Base-by-base conservation (phyloP, 1,140 invertebrate genomes). In the Cyclargus thomasi region DNA sequence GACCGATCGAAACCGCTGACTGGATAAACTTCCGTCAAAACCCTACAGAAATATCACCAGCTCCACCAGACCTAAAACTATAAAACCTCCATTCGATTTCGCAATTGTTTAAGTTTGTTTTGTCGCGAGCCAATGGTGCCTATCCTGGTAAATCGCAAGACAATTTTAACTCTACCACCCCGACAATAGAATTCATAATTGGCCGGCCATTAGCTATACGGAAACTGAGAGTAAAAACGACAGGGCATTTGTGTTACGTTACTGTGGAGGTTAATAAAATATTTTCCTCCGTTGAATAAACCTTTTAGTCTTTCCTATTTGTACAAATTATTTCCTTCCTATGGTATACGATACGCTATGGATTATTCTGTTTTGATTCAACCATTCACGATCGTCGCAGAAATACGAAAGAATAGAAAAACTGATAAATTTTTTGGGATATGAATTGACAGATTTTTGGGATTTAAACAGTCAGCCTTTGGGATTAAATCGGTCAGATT, bases 21-120 rank as follows among this genome's bases (percentile, higher is more conserved):
- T 7, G 8, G 29, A 29, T 29, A 29, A 29, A 3, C 29, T 29
- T 8, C 29, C 29, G 29, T 29, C 29, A 29, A 29, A 63, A 23
- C n/a, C 17, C 18, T 7, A 20, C 8, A 59, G 6, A 59, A 59
- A 59, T 59, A 17, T 5, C 53, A 63, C 23, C 17, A n/a, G 10
- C 23, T 63, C 29, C n/a, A 39, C 29, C 62, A 29, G 36, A 39
- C 62, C 62, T 36, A 39, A 63, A 39, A 21, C 39, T 47, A 47
- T 47, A 16, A 47, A 47, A 47, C 29, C 17, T 66, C 65, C 53
- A 66, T 20, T 66, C 53, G 64, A 73, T 67, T 70, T 71, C 67
- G 68, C 70, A 72, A 74, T 70, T 64, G 68, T 22, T 67, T 29
- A 23, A 67, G 18, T 68, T 63, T 62, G 39, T 64, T 74, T 70